Evolutionary conservation across 2,888 invertebrate species (phyloP).

Genomic region (Mesorhabditis sp.): DNA sequence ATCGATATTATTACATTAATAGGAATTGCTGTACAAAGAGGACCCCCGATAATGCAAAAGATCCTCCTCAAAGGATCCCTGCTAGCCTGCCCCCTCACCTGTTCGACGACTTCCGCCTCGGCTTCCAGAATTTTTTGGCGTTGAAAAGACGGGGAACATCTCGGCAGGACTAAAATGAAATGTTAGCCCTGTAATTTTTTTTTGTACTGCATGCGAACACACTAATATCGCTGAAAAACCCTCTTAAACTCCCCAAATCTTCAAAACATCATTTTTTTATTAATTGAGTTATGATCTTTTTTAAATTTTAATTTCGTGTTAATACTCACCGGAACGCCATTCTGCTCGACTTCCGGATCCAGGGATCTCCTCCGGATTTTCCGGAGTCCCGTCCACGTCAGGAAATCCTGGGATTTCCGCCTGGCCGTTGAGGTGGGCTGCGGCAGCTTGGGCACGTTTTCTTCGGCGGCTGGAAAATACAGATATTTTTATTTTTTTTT

Average conservation of each 20-base stretch:
- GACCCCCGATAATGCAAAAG: too few relatives aligned
- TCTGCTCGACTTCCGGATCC: not conserved
- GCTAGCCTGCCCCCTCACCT: not conserved
- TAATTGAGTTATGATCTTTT: too few relatives aligned
- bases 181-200: not conserved
- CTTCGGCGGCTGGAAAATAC: not conserved
- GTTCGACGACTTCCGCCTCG: not conserved
- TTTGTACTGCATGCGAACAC: too few relatives aligned
- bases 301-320: too few relatives aligned
- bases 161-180: not conserved
- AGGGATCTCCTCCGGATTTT: conserved; percentile 1
- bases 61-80: too few relatives aligned
- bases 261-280: too few relatives aligned
- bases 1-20: too few relatives aligned
- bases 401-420: not conserved
- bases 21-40: too few relatives aligned
- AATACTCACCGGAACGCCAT: not conserved
- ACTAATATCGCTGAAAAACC: too few relatives aligned
- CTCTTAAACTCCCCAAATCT: too few relatives aligned
- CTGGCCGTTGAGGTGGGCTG: not conserved
- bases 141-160: not conserved
- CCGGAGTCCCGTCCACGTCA: not conserved
- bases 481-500: too few relatives aligned
- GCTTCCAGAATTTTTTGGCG: not conserved
- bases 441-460: not conserved